These are phyloP conservation scores for Bombyx mori DNA, from an alignment of 1,140 invertebrate species.

Conservation along the genomic window DNA sequence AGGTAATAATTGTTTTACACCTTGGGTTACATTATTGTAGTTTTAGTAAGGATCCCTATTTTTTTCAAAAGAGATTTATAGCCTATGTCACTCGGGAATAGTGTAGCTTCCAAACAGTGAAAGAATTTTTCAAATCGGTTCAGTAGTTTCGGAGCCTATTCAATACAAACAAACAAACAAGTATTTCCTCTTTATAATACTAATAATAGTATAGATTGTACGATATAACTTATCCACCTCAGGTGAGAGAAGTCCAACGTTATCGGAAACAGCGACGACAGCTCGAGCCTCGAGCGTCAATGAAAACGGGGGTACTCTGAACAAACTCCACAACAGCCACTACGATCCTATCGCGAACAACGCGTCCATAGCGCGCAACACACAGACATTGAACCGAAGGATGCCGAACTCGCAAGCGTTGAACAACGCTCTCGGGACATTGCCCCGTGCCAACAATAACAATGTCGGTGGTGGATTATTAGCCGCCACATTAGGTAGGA, in stretches of 20 bases:
- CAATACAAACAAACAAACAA: too few species aligned
- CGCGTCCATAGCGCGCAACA: conserved; percentile 43
- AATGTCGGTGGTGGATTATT: conserved; percentile 37
- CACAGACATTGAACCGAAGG: conserved; percentile 51
- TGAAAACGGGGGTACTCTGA: conserved; percentile 52
- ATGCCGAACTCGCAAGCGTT: conserved; percentile 46
- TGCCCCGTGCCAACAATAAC: conserved; percentile 69
- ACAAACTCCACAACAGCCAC: conserved; percentile 68
- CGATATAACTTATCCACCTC: conserved; percentile 12
- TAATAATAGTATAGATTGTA: not conserved
- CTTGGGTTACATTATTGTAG: too few species aligned
- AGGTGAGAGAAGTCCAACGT: conserved; percentile 85
- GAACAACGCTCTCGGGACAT: conserved; percentile 70
- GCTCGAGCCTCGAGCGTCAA: conserved; percentile 82
- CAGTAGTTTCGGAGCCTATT: too few species aligned
- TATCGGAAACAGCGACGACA: conserved; percentile 85
- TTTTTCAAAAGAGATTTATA: too few species aligned
- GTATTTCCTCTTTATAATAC: too few species aligned
- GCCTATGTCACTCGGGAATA: too few species aligned
- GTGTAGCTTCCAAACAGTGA: too few species aligned
- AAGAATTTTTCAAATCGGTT: too few species aligned
- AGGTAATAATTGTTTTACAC: too few species aligned
- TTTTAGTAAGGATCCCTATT: too few species aligned
- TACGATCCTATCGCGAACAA: conserved; percentile 68
- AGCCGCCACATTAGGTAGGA: conserved; percentile 51